Evolutionary conservation across 2,113 vertebrate species (phyloP), one percentile per base, ranked within the genome.

Genomic region (Calidris pugnax): DNA sequence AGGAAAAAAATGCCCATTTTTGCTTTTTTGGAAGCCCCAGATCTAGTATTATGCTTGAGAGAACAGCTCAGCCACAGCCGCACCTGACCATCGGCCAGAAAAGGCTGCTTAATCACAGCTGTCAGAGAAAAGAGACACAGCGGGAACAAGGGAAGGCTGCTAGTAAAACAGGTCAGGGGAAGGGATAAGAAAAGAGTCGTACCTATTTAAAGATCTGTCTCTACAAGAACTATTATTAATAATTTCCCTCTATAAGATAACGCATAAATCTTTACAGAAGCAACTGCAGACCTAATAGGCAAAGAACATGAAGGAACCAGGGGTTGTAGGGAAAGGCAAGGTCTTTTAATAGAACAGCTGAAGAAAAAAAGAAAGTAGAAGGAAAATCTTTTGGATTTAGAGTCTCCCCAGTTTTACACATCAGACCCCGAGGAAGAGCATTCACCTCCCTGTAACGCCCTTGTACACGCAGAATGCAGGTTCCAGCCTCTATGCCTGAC

Each of bases 191-290:
- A 50, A 47, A 90, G 53, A 87, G 12, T 24, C 37, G 7, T 45
- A 82, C 28, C 90, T 87, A 94, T 94, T 94, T 93, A 94, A 93
- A 90, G 90, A 90, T 37, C 73, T 79, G 62, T 55, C 43, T 91
- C 87, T 45, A 76, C 35, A 73, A 79, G 66, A 87, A 87, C 51
- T 57, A 68, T 81, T 82, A 91, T 77, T 89, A 93, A 94, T 85
- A 75, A 92, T 92, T 73, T 87, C 20, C 22, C 32, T 69, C 76
- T 73, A 5, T 43, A 81, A 73, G 66, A 87, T n/a, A 59, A 88
- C 9, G 10, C 12, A 20, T 47, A 62, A 87, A 64, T 66, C 86
- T 89, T 85, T 45, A 78, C 21, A 85, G 74, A 10, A 82, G 81
- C 77, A 79, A 82, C 30, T 56, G 62, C 37, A 87, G 56, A 74